phyloP scores from a whole-genome alignment of 2,888 invertebrate species.

The Acanthosepion pharaonis region DNA sequence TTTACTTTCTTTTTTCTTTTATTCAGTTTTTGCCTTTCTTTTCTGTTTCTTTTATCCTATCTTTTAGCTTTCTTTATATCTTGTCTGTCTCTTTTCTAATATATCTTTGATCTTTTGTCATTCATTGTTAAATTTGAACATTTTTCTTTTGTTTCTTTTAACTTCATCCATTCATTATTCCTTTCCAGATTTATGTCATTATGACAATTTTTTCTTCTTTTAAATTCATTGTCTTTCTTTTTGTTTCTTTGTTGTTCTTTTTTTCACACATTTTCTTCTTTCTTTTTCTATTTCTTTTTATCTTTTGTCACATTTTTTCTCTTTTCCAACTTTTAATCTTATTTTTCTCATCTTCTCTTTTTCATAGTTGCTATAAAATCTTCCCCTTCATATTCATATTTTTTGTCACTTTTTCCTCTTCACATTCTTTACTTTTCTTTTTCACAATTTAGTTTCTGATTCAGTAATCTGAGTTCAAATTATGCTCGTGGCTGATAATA shows the following conservation, averaged over 20 bases:
- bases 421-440: background rate
- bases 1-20: background rate
- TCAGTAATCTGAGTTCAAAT: no score
- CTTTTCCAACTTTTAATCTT: background rate
- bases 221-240: background rate
- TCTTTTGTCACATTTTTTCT: background rate
- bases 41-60: background rate
- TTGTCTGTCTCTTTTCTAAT: background rate
- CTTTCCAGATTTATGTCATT: no score
- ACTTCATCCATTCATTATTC: background rate
- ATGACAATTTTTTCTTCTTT: no score
- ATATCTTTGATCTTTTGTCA: background rate
- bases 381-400: background rate
- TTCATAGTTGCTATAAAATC: background rate
- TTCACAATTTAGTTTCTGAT: background rate
- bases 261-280: background rate
- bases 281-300: background rate
- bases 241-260: background rate
- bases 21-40: background rate
- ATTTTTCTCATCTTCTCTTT: background rate
- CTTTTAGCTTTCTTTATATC: background rate
- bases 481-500: no score
- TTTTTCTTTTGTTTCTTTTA: background rate
- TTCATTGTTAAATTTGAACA: background rate
- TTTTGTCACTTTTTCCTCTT: background rate